Evolutionary conservation across 1,140 invertebrate species (phyloP).

Genomic region (Hormaphis cornu): DNA sequence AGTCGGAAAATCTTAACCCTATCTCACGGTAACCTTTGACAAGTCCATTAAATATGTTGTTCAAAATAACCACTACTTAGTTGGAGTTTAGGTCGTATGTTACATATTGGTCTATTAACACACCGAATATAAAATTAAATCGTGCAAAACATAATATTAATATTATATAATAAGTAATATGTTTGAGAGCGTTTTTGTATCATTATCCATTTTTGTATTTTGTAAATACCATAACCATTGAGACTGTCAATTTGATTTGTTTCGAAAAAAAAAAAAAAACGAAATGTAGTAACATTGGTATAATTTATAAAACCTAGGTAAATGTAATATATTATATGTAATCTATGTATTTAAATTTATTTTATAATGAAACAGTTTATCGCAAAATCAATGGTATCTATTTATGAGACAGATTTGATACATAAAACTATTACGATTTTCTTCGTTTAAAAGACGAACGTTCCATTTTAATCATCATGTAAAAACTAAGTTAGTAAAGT

Average conservation of each 20-base stretch:
- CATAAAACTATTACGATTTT: neutral
- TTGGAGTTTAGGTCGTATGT: constrained; percentile 25
- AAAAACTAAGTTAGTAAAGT: constrained; percentile 9
- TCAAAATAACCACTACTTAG: constrained; percentile 4
- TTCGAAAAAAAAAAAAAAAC: too few species aligned
- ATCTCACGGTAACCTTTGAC: constrained; percentile 2
- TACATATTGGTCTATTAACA: constrained; percentile 24
- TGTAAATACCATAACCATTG: constrained; percentile 6
- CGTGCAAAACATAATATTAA: neutral
- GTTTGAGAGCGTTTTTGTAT: neutral
- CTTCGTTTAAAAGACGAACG: neutral
- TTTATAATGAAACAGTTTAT: too few species aligned
- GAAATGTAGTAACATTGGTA: too few species aligned
- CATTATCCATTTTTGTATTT: neutral
- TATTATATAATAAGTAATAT: too few species aligned
- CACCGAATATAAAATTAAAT: constrained; percentile 9
- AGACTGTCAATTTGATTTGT: neutral
- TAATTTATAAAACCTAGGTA: too few species aligned
- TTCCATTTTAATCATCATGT: neutral
- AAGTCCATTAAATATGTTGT: neutral
- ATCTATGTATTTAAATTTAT: too few species aligned
- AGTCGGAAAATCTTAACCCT: constrained; percentile 20
- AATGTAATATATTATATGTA: too few species aligned
- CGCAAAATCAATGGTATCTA: too few species aligned
- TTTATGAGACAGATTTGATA: constrained; percentile 1